Base-by-base conservation (phyloP, 2,797 vertebrate species). In the Apogon hyalosoma region DNA sequence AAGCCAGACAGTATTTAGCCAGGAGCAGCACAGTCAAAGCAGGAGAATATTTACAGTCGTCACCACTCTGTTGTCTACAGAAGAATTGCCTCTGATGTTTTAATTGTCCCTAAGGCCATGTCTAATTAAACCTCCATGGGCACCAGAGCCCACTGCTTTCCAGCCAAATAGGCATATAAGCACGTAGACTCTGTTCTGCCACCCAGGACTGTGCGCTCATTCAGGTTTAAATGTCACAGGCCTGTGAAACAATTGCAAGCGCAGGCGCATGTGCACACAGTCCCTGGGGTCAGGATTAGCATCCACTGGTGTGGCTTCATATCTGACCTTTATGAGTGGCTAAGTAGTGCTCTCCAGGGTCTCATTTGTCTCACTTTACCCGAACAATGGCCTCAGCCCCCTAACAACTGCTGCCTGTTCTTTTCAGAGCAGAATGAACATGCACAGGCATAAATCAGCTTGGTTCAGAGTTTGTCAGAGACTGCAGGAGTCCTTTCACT, bases 311-410 rank as follows among this genome's bases (percentile, higher is more conserved):
- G 87, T 83, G 82, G 73, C 74, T 86, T 79, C 86, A 90, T 89
- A 86, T 90, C 83, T 93, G 92, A 93, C 92, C 92, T 93, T 93
- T 93, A 87, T 82, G 89, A 87, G 83, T 59, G 53, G 77, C 82
- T 89, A 86, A 91, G 90, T 87, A 77, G 71, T 65, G 47, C 80
- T 87, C 89, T 88, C 91, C 62, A 64, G 89, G 88, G 92, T 79
- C 89, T 90, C 89, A 85, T 89, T 90, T 90, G 87, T 85, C 79
- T 89, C 87, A 83, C 82, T 80, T 89, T 77, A 80, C 46, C 81
- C 28, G 38, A 77, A 87, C 79, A 82, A 65, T 80, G 58, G 77
- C 63, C 74, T 66, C 69, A 60, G 19, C 75, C 73, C 67, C 54
- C 65, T 60, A 63, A 65, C 68, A n/a, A 77, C 74, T 73, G 65